phyloP scores from a whole-genome alignment of 64 coral and sea anemone species.

The Montipora capricornis region DNA sequence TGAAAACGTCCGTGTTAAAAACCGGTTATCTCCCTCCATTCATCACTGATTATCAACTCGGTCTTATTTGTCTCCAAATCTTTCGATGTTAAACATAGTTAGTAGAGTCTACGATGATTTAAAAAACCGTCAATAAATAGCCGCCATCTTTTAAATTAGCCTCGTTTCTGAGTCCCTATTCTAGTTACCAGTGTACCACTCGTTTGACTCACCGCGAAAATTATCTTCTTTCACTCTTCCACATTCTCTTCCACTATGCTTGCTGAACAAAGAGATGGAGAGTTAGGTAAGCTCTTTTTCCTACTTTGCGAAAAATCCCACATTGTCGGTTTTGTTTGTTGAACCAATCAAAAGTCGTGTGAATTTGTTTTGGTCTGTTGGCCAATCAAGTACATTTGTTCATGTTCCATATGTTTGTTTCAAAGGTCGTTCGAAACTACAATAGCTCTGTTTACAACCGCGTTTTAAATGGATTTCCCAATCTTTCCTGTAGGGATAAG shows the following conservation, averaged over 20 bases:
- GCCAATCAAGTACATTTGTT: too few relatives aligned
- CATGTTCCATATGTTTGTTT: too few relatives aligned
- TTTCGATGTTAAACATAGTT: neutral
- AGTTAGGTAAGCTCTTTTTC: too few relatives aligned
- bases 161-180: neutral
- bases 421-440: neutral
- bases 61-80: neutral
- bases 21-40: neutral
- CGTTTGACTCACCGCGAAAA: too few relatives aligned
- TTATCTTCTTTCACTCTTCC: too few relatives aligned
- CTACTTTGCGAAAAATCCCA: too few relatives aligned
- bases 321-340: too few relatives aligned
- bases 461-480: neutral
- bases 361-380: too few relatives aligned
- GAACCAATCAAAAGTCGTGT: too few relatives aligned
- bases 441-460: neutral
- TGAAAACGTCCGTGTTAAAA: conserved; percentile 43
- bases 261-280: too few relatives aligned
- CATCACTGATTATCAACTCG: neutral
- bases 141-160: conserved; percentile 26
- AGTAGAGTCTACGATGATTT: too few relatives aligned
- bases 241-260: too few relatives aligned
- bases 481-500: conserved; percentile 54
- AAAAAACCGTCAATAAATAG: conserved; percentile 6
- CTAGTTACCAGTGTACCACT: neutral